Conservation (phyloP, 2,113 vertebrate species). For the Petrocephalus zakoni region DNA sequence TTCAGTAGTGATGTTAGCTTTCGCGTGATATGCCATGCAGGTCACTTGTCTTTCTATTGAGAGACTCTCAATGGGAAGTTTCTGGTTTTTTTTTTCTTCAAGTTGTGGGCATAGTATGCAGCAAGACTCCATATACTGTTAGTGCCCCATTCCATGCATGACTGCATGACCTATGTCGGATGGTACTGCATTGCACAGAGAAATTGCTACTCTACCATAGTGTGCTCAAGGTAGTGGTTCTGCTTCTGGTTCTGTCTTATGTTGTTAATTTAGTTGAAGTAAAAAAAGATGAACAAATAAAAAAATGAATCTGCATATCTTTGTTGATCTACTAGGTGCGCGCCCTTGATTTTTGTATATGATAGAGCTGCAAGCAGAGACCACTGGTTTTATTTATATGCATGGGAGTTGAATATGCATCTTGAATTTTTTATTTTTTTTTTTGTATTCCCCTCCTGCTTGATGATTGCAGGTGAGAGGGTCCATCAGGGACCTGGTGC, state of each 20-base stretch:
- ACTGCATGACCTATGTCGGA: slow-evolving; percentile 59
- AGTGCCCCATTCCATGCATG: slow-evolving; percentile 59
- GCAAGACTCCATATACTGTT: slow-evolving; percentile 41
- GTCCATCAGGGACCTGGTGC: slow-evolving; percentile 54
- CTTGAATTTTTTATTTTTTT: slow-evolving; percentile 46
- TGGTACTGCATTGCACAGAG: slow-evolving; percentile 30
- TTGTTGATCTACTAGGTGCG: not conserved
- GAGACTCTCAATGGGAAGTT: slow-evolving; percentile 28
- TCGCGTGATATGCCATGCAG: slow-evolving; percentile 33
- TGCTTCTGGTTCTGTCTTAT: slow-evolving; percentile 26
- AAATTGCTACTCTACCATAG: slow-evolving; percentile 21
- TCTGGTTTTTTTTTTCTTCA: not conserved
- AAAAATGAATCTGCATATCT: not conserved
- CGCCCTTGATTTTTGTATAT: not conserved
- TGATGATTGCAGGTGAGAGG: slow-evolving; percentile 56
- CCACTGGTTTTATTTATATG: slow-evolving; percentile 36
- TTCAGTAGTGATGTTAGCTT: slow-evolving; percentile 18
- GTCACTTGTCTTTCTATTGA: slow-evolving; percentile 33
- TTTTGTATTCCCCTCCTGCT: slow-evolving; percentile 34
- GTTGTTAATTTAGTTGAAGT: not conserved
- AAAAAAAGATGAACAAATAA: not conserved
- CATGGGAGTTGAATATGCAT: slow-evolving; percentile 44
- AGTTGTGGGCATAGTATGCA: slow-evolving; percentile 46
- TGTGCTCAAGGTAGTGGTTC: slow-evolving; percentile 36
- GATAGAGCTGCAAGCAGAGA: slow-evolving; percentile 30